Evolutionary conservation across 1,140 invertebrate species (phyloP).

Genomic region (Hydropsyche tenuis): DNA sequence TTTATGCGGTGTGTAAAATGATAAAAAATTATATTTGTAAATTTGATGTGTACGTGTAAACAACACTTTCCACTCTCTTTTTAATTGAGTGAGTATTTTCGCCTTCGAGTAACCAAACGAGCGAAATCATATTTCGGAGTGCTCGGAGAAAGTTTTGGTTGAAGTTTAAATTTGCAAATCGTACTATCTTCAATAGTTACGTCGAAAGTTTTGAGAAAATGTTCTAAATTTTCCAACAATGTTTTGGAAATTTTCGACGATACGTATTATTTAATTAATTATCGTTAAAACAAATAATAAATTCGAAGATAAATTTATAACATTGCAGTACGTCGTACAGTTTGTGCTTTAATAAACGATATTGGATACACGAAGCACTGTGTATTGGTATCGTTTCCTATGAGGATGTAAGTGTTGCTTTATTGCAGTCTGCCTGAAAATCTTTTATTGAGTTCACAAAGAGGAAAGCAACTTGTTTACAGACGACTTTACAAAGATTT

Average conservation of each 20-base stretch:
- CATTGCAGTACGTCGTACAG: neutral
- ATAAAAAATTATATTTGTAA: too few species aligned
- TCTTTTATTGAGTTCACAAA: constrained; percentile 24
- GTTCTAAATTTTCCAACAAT: constrained; percentile 10
- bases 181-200: constrained; percentile 5
- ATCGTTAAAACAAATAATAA: neutral
- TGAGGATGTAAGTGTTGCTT: constrained; percentile 16
- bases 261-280: constrained; percentile 1
- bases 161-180: constrained; percentile 12
- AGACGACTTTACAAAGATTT: constrained; percentile 22
- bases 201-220: neutral
- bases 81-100: too few species aligned
- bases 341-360: neutral
- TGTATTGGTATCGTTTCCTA: neutral
- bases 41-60: too few species aligned
- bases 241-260: neutral
- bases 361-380: neutral
- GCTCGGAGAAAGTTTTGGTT: neutral
- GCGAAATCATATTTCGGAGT: neutral
- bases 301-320: neutral
- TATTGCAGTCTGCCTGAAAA: constrained; percentile 24
- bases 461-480: constrained; percentile 32
- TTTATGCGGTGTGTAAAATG: too few species aligned
- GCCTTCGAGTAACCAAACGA: too few species aligned
- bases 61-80: too few species aligned